These are phyloP conservation scores for Dendropsophus ebraccatus DNA, from an alignment of 2,113 vertebrate genomes.

Conservation along the genomic window DNA sequence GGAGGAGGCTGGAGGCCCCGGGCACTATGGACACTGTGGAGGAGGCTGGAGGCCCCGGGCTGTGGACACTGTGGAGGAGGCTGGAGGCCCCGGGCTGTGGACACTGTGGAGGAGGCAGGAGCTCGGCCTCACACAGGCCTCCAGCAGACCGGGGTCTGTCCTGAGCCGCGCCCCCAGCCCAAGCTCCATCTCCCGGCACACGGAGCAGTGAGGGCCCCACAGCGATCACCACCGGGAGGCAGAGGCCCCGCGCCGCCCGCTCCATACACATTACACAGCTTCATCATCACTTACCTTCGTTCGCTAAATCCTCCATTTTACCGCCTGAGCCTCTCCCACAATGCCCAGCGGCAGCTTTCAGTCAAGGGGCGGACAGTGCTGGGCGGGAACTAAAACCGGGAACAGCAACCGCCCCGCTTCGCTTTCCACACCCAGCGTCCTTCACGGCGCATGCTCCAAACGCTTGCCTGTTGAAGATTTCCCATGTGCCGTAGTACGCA, in stretches of 20 bases:
- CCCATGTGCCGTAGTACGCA: neutral
- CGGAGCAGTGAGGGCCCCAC: too few species aligned
- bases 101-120: too few species aligned
- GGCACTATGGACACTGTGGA: too few species aligned
- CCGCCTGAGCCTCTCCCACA: conserved; percentile 83
- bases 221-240: neutral
- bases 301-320: conserved; percentile 89
- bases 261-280: neutral
- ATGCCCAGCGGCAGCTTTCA: conserved; percentile 73
- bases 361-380: conserved; percentile 29
- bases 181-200: neutral
- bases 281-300: conserved; percentile 81
- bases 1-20: too few species aligned
- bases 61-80: too few species aligned
- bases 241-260: too few species aligned
- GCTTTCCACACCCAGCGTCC: too few species aligned
- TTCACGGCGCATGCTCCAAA: neutral
- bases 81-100: too few species aligned
- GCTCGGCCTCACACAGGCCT: too few species aligned
- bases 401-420: neutral
- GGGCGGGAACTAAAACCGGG: conserved; percentile 29
- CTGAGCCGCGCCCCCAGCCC: conserved; percentile 51
- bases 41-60: too few species aligned
- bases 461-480: too few species aligned
- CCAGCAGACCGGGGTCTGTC: neutral